Base-by-base conservation (phyloP, 2,797 vertebrate species). In the Xenentodon cancila region DNA sequence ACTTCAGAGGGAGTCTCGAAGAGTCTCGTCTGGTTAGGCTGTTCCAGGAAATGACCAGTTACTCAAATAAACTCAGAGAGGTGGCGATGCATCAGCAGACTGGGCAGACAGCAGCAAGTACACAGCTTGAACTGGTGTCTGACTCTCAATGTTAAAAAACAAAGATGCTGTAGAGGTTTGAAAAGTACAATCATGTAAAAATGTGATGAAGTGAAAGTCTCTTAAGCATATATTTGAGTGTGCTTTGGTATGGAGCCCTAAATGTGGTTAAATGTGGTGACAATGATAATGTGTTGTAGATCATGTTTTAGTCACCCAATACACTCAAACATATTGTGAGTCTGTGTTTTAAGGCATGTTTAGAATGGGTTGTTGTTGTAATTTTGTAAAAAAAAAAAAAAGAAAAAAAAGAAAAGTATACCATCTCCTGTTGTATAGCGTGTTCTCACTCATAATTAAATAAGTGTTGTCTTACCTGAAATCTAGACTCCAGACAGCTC, bases 11-110 rank as follows among this genome's bases (percentile, higher is more conserved):
- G 43, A 89, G 84, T 62, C 65, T 94, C 8, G 75, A 64, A 25
- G 71, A 88, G 55, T 82, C 87, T 7, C 78, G 65, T 18, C 78
- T 95, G 46, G 80, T 84, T 22, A 89, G 74, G 53, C 85, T 95
- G 3, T 95, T 94, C 75, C 84, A 93, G 51, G 92, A 94, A 67
- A 76, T 94, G 25, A 78, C 74, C 44, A 77, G 74, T 53, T 79
- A 74, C 19, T 77, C 72, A 46, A 64, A 59, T 46, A 82, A 68
- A 53, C 64, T 71, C 17, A 73, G 40, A 51, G 82, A 79, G 9
- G 7, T 59, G 52, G 70, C 51, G 79, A 5, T 82, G 18, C 62
- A 79, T 9, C 53, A 73, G n/a, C 47, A 68, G 37, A 58, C 44
- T 1, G 16, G 40, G 45, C 60, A 87, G 71, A 59, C 64, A 59